A percentile compares a stretch with the other conserved stretches of the same genome.
phyloP scores from a whole-genome alignment of 1,140 invertebrate species.

The Bombus superbus region DNA sequence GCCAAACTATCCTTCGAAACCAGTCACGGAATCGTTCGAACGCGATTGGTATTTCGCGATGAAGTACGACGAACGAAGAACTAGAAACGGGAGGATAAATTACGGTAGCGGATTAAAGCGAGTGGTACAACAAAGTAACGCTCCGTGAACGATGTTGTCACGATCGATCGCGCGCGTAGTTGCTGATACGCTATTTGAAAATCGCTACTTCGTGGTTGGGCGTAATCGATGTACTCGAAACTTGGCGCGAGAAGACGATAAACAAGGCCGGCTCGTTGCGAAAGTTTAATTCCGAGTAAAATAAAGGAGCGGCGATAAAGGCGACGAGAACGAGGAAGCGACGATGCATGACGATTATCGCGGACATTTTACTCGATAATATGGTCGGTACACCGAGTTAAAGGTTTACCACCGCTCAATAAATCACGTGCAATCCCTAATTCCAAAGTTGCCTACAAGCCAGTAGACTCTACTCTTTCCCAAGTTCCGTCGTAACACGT shows the following conservation, averaged over 20 bases:
- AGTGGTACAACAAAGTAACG: neutral
- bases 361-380: neutral
- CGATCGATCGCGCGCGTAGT: no score
- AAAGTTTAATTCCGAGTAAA: neutral
- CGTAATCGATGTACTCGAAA: neutral
- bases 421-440: constrained; percentile 7
- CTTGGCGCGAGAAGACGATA: neutral
- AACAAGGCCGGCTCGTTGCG: neutral
- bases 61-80: neutral
- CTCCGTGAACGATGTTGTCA: no score
- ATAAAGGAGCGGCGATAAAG: neutral
- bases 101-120: neutral
- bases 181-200: neutral
- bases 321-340: neutral
- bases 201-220: neutral
- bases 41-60: neutral
- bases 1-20: neutral
- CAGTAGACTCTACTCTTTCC: neutral
- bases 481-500: neutral
- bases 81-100: neutral
- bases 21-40: neutral
- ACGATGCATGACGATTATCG: neutral
- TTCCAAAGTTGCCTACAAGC: constrained; percentile 2
- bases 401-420: neutral
- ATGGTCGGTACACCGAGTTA: neutral